Evolutionary conservation across 2,888 invertebrate genomes (phyloP).

Genomic region (Coelopa pilipes): DNA sequence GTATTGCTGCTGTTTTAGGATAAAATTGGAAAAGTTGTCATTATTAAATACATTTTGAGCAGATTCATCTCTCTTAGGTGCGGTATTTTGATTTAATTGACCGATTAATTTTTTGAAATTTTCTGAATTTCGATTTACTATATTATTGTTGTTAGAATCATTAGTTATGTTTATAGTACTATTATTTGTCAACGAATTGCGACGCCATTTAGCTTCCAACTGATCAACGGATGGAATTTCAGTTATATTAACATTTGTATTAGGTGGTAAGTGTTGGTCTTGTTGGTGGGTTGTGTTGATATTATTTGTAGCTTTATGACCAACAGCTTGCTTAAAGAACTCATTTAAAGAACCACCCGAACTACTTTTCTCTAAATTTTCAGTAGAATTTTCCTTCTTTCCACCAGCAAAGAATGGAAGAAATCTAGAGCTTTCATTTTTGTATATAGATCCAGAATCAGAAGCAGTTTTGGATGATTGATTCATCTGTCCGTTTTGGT

Average conservation of each 20-base stretch:
- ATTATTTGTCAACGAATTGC: conserved; percentile 50
- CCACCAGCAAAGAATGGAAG: conserved; percentile 46
- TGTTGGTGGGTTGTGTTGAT: conserved; percentile 26
- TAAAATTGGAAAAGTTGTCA: conserved; percentile 60
- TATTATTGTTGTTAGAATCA: conserved; percentile 45
- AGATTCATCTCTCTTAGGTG: conserved; percentile 4
- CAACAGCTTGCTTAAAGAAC: conserved; percentile 60
- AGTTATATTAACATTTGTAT: conserved; percentile 41
- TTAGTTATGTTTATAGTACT: conserved; percentile 22
- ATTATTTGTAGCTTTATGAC: conserved; percentile 40
- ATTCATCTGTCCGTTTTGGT: conserved; percentile 31
- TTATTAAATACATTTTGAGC: conserved; percentile 48
- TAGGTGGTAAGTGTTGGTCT: conserved; percentile 4
- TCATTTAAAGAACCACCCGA: conserved; percentile 60
- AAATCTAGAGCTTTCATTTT: conserved; percentile 45
- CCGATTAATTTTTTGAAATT: conserved; percentile 61
- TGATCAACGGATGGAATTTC: conserved; percentile 62
- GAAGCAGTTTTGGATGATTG: conserved; percentile 15
- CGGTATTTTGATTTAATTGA: conserved; percentile 46
- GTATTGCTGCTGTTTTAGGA: conserved; percentile 60
- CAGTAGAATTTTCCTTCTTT: conserved; percentile 33
- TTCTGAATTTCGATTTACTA: conserved; percentile 50
- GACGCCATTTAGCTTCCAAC: conserved; percentile 63
- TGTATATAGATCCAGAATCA: conserved; percentile 28
- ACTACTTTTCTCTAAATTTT: conserved; percentile 46